Evolutionary conservation across 1,140 invertebrate genomes (phyloP).

Genomic region (Mycetomoellerius zeteki): DNA sequence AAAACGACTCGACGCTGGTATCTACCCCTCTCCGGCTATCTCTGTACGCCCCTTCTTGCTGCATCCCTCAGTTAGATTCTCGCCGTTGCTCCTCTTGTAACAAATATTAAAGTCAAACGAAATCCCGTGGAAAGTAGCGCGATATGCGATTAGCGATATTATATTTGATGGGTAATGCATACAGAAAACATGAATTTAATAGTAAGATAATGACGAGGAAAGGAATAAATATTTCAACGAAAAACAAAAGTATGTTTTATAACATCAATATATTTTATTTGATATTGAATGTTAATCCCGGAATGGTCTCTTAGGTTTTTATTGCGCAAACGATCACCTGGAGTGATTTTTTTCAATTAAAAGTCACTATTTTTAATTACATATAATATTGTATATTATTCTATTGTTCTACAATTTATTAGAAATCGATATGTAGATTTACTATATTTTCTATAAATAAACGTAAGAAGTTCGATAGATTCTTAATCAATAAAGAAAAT

Average conservation of each 20-base stretch:
- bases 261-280: neutral
- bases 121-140: constrained; percentile 1
- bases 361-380: too few species aligned
- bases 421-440: too few species aligned
- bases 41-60: too few species aligned
- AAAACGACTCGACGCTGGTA: constrained; percentile 55
- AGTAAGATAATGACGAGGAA: neutral
- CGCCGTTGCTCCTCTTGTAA: neutral
- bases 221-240: neutral
- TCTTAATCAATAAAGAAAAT: too few species aligned
- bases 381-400: too few species aligned
- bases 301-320: too few species aligned
- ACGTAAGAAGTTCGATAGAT: too few species aligned
- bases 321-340: too few species aligned
- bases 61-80: neutral
- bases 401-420: too few species aligned
- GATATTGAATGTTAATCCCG: neutral
- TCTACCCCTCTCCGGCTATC: neutral
- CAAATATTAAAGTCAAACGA: constrained; percentile 49
- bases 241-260: neutral
- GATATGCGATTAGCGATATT: constrained; percentile 1
- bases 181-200: constrained; percentile 18
- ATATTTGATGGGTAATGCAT: neutral
- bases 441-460: too few species aligned
- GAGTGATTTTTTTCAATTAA: too few species aligned